Conservation (phyloP, 2,797 vertebrate species). For the Cuniculus paca region DNA sequence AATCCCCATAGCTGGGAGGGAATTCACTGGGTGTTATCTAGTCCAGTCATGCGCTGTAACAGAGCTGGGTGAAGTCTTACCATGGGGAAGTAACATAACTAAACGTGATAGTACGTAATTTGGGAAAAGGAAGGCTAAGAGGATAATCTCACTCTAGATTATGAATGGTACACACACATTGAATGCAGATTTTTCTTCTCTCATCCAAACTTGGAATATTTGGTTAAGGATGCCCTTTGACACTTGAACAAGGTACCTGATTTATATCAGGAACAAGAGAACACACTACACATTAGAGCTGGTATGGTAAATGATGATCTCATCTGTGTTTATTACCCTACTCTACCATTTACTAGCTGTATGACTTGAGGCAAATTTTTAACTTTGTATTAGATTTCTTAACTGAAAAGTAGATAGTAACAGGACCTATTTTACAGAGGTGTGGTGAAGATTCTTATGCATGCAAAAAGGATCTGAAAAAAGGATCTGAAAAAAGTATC, state of each 20-base stretch:
- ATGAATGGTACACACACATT: neutral
- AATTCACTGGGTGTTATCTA: neutral
- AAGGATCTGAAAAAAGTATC: too few relatives aligned
- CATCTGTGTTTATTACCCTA: neutral
- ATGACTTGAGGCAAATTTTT: neutral
- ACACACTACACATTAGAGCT: neutral
- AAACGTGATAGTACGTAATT: neutral
- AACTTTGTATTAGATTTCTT: neutral
- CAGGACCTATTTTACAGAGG: neutral
- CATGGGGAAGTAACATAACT: neutral
- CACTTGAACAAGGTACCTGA: neutral
- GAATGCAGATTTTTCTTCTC: neutral
- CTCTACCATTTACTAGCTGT: neutral
- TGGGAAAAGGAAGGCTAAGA: slow-evolving; percentile 30
- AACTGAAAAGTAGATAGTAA: neutral
- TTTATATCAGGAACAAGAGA: neutral
- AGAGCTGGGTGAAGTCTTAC: neutral
- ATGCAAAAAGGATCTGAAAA: too few relatives aligned
- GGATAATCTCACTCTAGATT: neutral
- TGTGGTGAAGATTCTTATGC: neutral
- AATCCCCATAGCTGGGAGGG: neutral
- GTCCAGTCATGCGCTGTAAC: neutral
- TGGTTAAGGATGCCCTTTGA: slow-evolving; percentile 31
- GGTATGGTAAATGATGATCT: neutral
- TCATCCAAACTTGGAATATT: slow-evolving; percentile 35